phyloP scores from a whole-genome alignment of 2,113 vertebrate species.

The Nothobranchius kuhntae region DNA sequence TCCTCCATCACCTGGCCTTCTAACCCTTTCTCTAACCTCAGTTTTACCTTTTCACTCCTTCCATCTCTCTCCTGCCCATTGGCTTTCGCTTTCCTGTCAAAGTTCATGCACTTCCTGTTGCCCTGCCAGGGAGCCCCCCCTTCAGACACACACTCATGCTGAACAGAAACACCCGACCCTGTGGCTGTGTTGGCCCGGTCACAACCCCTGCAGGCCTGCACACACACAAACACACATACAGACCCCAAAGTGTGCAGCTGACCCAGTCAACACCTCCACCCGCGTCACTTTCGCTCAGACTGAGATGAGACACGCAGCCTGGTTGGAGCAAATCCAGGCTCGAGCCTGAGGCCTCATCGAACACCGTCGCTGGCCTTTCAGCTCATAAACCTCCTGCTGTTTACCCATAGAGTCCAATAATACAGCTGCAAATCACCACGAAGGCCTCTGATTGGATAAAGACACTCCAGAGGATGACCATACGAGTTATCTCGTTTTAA shows the following conservation, averaged over 20 bases:
- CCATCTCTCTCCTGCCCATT: conserved; percentile 39
- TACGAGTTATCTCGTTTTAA: too few relatives aligned
- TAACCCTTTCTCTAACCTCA: conserved; percentile 60
- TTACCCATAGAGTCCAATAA: not conserved
- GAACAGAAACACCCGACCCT: conserved; percentile 47
- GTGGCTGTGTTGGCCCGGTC: conserved; percentile 69
- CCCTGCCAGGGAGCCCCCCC: conserved; percentile 38
- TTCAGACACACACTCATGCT: conserved; percentile 13
- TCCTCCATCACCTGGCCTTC: conserved; percentile 12
- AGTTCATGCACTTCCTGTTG: conserved; percentile 73
- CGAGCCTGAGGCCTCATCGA: conserved; percentile 42
- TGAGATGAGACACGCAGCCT: conserved; percentile 43
- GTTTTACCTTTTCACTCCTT: conserved; percentile 13
- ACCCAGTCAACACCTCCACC: conserved; percentile 61
- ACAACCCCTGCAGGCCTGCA: conserved; percentile 72
- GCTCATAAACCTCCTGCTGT: conserved; percentile 1
- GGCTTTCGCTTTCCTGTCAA: conserved; percentile 71
- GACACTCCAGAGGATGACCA: too few relatives aligned
- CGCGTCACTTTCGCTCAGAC: conserved; percentile 56
- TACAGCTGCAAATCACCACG: too few relatives aligned
- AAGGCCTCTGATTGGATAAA: not conserved
- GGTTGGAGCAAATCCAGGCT: conserved; percentile 58
- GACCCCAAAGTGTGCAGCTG: conserved; percentile 25
- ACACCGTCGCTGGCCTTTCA: conserved; percentile 4
- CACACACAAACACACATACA: conserved; percentile 11